A percentile compares a stretch with the other conserved stretches of the same genome.
Conservation (phyloP, 2,113 vertebrate species). For the Cochlearius cochlearius region DNA sequence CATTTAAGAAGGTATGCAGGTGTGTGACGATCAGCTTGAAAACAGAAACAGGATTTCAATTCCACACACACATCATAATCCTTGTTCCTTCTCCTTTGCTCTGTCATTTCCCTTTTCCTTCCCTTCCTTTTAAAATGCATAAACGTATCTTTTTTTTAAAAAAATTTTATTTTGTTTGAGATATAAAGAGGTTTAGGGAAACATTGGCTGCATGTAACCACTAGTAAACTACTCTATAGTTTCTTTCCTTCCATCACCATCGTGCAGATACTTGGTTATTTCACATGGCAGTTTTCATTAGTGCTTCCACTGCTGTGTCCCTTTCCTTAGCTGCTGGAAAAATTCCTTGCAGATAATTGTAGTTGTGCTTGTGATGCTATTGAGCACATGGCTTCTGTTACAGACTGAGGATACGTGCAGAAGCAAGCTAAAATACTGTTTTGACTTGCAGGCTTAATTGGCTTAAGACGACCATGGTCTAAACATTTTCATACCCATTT, state of each 20-base stretch:
- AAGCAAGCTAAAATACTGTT: background rate
- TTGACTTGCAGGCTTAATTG: background rate
- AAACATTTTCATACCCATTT: background rate
- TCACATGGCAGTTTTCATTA: background rate
- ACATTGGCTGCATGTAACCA: background rate
- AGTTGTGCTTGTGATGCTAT: background rate
- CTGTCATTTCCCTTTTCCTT: background rate
- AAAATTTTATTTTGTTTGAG: background rate
- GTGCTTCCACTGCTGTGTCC: background rate
- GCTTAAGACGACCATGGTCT: background rate
- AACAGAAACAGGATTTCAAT: background rate
- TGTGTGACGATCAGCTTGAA: background rate
- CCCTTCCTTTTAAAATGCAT: background rate
- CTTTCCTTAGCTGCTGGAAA: background rate
- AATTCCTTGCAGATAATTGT: background rate
- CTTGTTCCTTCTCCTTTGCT: background rate
- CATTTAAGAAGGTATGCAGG: background rate
- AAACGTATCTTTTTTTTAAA: background rate
- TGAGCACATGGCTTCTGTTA: background rate
- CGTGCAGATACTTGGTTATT: background rate
- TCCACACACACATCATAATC: background rate
- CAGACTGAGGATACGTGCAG: background rate
- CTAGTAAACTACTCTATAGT: background rate
- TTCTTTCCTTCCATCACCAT: background rate
- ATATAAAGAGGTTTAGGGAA: background rate